Evolutionary conservation across 2,113 vertebrate genomes (phyloP), one percentile per base, ranked within the genome.

Genomic region (Hypanus sabinus): DNA sequence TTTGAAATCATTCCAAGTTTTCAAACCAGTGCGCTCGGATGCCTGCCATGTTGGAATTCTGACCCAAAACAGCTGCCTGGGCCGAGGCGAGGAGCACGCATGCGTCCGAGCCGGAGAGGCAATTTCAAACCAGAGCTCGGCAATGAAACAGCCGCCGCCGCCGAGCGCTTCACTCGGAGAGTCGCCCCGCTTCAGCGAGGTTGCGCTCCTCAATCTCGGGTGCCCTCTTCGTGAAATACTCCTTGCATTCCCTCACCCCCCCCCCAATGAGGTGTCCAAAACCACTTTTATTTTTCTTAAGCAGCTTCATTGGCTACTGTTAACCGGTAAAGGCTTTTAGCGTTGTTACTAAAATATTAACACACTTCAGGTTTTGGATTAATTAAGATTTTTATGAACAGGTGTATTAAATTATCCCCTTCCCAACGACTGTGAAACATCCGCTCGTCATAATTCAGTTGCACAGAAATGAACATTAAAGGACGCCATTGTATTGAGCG

Each of bases 41-140:
- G 98, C 98, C 98, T 99, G 98, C 98, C 98, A 99, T 99, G 98
- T 99, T 99, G 98, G 98, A 99, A 98, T 99, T 98, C 98, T 98
- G 98, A 98, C 98, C 97, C 98, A 98, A 98, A 98, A 99, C 98
- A 98, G 98, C 98, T 98, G 97, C 98, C 98, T 97, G 97, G 96
- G 96, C 96, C 97, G 96, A 97, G 98, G 98, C 98, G 97, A 96
- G 94, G 96, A 97, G 96, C 97, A 97, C 98, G 98, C 98, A 98
- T 98, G 98, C 97, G 97, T 97, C 95, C 95, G 96, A 96, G 96
- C 95, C 95, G 96, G 95, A 97, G 98, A 98, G 98, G 97, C 98
- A 98, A 97, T 98, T 98, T 99, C 97, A 98, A 99, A 98, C 87
- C 65, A 62, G 60, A 33, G n/a, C 65, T 87, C 83, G 62, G 36